These are phyloP conservation scores for Trichogramma evanescens DNA, from an alignment of 2,888 invertebrate species.

Conservation along the genomic window DNA sequence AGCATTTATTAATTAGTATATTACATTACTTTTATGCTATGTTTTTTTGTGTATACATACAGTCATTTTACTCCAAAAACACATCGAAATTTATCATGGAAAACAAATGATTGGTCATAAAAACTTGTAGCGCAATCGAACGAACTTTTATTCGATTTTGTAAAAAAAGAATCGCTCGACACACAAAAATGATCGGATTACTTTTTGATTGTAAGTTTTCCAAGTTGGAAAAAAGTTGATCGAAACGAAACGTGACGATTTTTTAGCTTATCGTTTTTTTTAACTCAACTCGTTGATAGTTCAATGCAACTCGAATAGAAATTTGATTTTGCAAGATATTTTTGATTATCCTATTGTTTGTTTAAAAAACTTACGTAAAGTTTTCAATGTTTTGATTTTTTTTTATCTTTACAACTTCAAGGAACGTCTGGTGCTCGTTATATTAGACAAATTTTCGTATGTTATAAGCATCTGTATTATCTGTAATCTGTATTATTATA, in stretches of 20 bases:
- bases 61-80: no score
- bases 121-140: no score
- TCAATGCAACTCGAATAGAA: neutral
- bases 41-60: neutral
- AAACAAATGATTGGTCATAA: no score
- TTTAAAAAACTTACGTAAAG: neutral
- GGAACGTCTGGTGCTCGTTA: constrained; percentile 13
- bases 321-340: constrained; percentile 8
- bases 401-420: constrained; percentile 12
- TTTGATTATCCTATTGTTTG: neutral
- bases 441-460: neutral
- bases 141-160: no score
- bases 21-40: constrained; percentile 3
- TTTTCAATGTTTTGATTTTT: constrained; percentile 2
- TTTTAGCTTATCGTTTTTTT: no score
- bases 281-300: no score
- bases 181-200: no score
- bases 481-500: neutral
- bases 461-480: neutral
- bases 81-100: no score
- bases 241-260: no score
- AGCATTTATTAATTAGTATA: constrained; percentile 2
- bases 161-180: no score
- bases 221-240: no score
- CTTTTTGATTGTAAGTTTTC: no score